Percentiles rank a stretch among this genome's conserved stretches.
phyloP scores from a whole-genome alignment of 2,797 vertebrate genomes.

The Pelobates cultripes region DNA sequence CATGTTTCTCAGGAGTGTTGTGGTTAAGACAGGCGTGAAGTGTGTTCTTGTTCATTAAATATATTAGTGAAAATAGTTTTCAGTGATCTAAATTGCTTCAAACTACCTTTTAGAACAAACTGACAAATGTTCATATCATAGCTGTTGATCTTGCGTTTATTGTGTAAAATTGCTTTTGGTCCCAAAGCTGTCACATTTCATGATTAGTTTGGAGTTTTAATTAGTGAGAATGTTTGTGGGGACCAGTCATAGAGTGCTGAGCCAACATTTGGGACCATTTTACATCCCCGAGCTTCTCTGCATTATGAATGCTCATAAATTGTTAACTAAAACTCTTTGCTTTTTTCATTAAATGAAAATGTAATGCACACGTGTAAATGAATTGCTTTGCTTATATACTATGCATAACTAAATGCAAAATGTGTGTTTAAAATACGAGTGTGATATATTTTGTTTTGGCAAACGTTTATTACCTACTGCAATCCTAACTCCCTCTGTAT shows the following conservation, averaged over 20 bases:
- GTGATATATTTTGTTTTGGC: too few species aligned
- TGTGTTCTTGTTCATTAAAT: too few species aligned
- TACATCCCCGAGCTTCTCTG: conserved; percentile 28
- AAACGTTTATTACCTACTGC: too few species aligned
- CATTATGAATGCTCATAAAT: conserved; percentile 39
- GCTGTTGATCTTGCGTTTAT: not conserved
- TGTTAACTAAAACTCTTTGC: conserved; percentile 11
- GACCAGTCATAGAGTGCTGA: conserved; percentile 12
- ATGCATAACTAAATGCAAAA: not conserved
- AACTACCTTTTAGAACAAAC: too few species aligned
- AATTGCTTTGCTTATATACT: not conserved
- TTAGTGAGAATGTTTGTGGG: conserved; percentile 35
- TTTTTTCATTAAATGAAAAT: conserved; percentile 26
- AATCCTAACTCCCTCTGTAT: too few species aligned
- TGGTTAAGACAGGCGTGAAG: too few species aligned
- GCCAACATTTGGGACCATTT: conserved; percentile 34
- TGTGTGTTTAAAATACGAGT: not conserved
- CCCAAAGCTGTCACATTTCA: conserved; percentile 43
- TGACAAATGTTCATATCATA: too few species aligned
- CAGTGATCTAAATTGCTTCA: too few species aligned
- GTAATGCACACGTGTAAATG: not conserved
- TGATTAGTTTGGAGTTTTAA: conserved; percentile 38
- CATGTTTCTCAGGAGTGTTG: too few species aligned
- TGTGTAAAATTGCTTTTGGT: not conserved
- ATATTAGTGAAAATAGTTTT: too few species aligned